Conservation (phyloP, 1,140 invertebrate species). For the Thaumetopoea pityocampa region DNA sequence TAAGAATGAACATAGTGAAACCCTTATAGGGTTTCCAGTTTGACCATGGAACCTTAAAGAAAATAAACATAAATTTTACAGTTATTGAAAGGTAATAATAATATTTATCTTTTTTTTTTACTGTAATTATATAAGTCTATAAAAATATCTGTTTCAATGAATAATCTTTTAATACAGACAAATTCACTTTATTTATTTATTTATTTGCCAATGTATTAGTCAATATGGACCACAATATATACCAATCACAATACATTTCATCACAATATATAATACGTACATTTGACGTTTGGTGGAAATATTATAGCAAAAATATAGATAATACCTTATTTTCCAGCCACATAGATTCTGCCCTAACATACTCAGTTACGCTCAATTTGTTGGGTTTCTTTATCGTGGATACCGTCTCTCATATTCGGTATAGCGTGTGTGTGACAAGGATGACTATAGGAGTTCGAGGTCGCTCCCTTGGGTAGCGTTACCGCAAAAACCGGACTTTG, state of each 20-base stretch:
- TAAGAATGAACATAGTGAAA: too few species aligned
- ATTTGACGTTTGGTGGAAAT: slow-evolving; percentile 19
- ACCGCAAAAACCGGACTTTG: slow-evolving; percentile 50
- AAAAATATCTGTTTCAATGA: too few species aligned
- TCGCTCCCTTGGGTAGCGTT: slow-evolving; percentile 47
- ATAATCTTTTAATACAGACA: too few species aligned
- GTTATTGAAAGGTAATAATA: too few species aligned
- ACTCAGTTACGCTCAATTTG: slow-evolving; percentile 42
- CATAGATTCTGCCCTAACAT: slow-evolving; percentile 41
- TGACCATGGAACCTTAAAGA: too few species aligned
- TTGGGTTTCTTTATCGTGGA: slow-evolving; percentile 26
- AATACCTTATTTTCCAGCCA: slow-evolving; percentile 23
- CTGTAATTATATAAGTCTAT: too few species aligned
- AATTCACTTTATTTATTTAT: too few species aligned
- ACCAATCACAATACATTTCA: slow-evolving; percentile 16
- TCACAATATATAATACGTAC: slow-evolving; percentile 16
- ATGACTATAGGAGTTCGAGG: slow-evolving; percentile 26
- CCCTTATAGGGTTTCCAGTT: too few species aligned
- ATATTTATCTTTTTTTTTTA: too few species aligned
- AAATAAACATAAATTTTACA: too few species aligned
- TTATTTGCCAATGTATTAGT: too few species aligned
- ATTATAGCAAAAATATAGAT: slow-evolving; percentile 27
- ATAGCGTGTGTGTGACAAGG: slow-evolving; percentile 33
- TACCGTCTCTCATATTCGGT: slow-evolving; percentile 30
- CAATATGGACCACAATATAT: slow-evolving; percentile 15